Percentiles rank a stretch among this genome's conserved stretches.
phyloP scores from a whole-genome alignment of 2,888 invertebrate genomes.

The Smittia sp. region DNA sequence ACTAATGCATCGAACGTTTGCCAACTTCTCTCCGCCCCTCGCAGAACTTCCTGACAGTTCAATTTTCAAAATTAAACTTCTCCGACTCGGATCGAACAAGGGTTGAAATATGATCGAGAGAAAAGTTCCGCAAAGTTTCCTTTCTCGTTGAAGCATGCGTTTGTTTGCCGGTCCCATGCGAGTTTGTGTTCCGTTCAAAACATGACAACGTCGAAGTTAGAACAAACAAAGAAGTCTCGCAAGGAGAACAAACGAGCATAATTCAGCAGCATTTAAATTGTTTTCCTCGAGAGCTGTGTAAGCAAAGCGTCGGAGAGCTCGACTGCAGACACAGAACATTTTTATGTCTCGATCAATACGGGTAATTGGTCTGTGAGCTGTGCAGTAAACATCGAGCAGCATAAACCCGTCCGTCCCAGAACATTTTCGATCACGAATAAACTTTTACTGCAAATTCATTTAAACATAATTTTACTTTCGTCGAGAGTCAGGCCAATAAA shows the following conservation, averaged over 20 bases:
- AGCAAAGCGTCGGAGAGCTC: no score
- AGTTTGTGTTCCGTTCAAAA: not conserved
- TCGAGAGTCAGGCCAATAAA: not conserved
- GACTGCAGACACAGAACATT: not conserved
- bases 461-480: constrained; percentile 20
- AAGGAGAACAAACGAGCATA: not conserved
- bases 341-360: constrained; percentile 2
- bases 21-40: not conserved
- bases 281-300: not conserved
- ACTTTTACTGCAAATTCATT: constrained; percentile 25
- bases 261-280: not conserved
- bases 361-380: not conserved
- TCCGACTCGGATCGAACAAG: not conserved
- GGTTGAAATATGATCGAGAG: not conserved
- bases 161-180: not conserved
- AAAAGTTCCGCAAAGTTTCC: not conserved
- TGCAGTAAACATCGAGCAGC: not conserved
- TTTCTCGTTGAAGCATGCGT: not conserved
- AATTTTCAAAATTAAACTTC: constrained; percentile 15
- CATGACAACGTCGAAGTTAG: constrained; percentile 8
- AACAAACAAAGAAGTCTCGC: not conserved
- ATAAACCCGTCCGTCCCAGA: constrained; percentile 2
- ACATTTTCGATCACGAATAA: not conserved
- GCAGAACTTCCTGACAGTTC: constrained; percentile 8
- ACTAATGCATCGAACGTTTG: not conserved